Percentiles rank a stretch among this genome's conserved stretches.
These are phyloP conservation scores for Pituophis catenifer DNA, from an alignment of 2,113 vertebrate species.

Conservation along the genomic window DNA sequence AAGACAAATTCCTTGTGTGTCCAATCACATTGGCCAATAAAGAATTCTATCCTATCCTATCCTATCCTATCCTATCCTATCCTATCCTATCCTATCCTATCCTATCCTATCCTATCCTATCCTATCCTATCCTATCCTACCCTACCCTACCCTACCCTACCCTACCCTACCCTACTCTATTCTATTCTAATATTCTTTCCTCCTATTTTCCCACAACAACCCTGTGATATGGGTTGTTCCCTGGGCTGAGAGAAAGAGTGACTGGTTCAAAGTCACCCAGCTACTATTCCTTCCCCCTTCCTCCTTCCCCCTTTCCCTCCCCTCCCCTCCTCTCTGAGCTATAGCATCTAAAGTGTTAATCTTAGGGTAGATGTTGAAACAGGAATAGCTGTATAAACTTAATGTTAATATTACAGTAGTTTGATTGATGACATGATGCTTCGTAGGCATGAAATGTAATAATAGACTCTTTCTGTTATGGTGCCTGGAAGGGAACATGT, in stretches of 20 bases:
- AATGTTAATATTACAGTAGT: background rate
- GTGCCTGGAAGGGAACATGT: background rate
- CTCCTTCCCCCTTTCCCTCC: background rate
- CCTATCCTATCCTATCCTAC: no score
- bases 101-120: no score
- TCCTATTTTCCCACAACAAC: background rate
- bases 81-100: no score
- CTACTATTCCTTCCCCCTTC: background rate
- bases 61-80: no score
- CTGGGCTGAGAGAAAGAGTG: background rate
- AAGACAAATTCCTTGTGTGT: no score
- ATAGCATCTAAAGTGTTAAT: background rate
- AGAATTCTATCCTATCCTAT: no score
- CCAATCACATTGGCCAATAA: no score
- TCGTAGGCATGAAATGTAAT: background rate
- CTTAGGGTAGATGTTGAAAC: background rate
- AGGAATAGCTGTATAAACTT: background rate
- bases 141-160: no score
- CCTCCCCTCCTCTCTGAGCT: background rate
- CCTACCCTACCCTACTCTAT: no score
- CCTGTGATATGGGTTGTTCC: background rate
- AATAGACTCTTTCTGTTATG: background rate
- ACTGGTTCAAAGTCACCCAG: background rate
- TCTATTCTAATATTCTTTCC: background rate
- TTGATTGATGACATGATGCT: background rate